phyloP scores from a whole-genome alignment of 1,140 invertebrate species.

The Glossosoma conforme region DNA sequence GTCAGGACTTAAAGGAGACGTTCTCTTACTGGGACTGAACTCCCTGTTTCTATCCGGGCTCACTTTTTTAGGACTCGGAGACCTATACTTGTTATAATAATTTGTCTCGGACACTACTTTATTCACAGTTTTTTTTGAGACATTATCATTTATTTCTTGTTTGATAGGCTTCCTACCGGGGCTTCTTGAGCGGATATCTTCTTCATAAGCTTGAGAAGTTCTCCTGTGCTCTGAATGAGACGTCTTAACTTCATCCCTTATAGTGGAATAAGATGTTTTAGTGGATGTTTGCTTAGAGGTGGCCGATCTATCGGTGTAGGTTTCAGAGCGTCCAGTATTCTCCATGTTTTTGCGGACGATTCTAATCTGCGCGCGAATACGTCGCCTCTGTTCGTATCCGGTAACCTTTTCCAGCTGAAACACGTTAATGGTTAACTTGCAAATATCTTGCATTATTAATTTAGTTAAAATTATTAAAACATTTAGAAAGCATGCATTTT shows the following conservation, averaged over 20 bases:
- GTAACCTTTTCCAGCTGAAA: slow-evolving; percentile 66
- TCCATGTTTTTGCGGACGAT: slow-evolving; percentile 57
- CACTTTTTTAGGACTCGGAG: slow-evolving; percentile 14
- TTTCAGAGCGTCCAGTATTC: slow-evolving; percentile 30
- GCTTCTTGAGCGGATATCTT: slow-evolving; percentile 9
- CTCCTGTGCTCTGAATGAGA: slow-evolving; percentile 12
- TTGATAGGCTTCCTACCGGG: slow-evolving; percentile 29
- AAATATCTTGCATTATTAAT: slow-evolving; percentile 3
- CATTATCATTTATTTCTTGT: too few relatives aligned
- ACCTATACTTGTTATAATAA: too few relatives aligned
- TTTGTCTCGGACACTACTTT: too few relatives aligned
- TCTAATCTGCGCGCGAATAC: slow-evolving; percentile 69
- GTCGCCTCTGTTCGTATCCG: slow-evolving; percentile 66
- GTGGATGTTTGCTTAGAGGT: slow-evolving; percentile 1
- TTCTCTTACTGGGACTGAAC: slow-evolving; percentile 22
- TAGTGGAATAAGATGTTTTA: background rate
- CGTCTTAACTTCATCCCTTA: slow-evolving; percentile 7
- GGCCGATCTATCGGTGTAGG: background rate
- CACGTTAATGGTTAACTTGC: slow-evolving; percentile 12
- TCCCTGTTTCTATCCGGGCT: slow-evolving; percentile 16
- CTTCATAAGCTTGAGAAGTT: slow-evolving; percentile 9
- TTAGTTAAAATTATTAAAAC: background rate
- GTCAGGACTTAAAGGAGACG: slow-evolving; percentile 4
- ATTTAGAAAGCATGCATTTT: too few relatives aligned
- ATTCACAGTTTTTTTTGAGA: too few relatives aligned